These are phyloP conservation scores for Malacosoma neustria DNA, from an alignment of 2,888 invertebrate genomes.

Conservation along the genomic window DNA sequence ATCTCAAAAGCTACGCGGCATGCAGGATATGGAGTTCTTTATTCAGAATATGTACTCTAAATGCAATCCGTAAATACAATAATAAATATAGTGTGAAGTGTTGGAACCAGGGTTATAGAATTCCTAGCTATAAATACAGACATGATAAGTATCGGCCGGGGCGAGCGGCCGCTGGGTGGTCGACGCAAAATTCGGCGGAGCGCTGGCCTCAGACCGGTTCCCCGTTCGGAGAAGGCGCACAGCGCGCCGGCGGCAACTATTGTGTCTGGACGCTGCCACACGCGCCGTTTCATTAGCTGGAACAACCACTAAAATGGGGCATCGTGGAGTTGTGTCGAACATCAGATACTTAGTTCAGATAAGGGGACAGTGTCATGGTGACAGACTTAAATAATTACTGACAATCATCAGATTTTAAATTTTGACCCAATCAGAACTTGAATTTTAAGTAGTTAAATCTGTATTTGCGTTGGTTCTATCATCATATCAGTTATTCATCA, in stretches of 20 bases:
- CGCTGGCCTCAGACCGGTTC: conserved; percentile 64
- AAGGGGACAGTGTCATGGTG: background rate
- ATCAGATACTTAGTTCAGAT: background rate
- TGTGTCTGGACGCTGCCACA: conserved; percentile 64
- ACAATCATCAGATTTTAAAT: too few relatives aligned
- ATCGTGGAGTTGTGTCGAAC: background rate
- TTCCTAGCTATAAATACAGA: conserved; percentile 66
- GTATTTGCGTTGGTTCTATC: too few relatives aligned
- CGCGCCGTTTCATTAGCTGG: conserved; percentile 55
- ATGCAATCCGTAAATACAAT: too few relatives aligned
- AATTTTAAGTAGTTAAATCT: too few relatives aligned
- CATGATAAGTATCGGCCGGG: conserved; percentile 60
- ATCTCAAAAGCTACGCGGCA: too few relatives aligned
- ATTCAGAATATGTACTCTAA: too few relatives aligned
- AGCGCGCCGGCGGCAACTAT: conserved; percentile 54
- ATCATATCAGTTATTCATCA: too few relatives aligned
- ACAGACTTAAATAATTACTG: too few relatives aligned
- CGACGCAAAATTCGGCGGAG: conserved; percentile 70
- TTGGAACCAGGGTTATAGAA: conserved; percentile 28
- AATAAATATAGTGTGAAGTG: too few relatives aligned
- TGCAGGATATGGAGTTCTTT: too few relatives aligned
- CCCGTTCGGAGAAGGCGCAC: conserved; percentile 44
- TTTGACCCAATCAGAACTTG: too few relatives aligned
- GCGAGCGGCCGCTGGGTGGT: conserved; percentile 57
- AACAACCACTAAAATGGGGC: background rate